Base-by-base conservation (phyloP, 2,888 invertebrate genomes). In the Papilio elwesi region DNA sequence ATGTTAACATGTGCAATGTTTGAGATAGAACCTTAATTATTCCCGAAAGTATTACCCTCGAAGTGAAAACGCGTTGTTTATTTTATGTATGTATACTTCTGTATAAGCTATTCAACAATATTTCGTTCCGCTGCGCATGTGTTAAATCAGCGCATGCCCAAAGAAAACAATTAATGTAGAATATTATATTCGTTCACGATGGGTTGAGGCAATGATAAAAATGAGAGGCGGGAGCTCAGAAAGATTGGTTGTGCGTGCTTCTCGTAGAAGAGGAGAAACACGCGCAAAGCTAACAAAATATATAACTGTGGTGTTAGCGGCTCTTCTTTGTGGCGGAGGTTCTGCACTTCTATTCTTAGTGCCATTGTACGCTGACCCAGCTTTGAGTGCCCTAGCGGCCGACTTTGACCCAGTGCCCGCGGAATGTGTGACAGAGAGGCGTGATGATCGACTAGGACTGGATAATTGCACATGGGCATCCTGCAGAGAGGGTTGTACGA, bases 381-480 rank as follows among this genome's bases (percentile, higher is more conserved):
- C 94, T 52, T 81, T 94, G 73, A 95, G 95, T 81, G 95, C 96
- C 16, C 86, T 96, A 75, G 95, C 96, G 36, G 96, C 97, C 70
- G 96, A 97, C 87, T 97, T 97, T 87, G 95, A 96, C 76, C 95
- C 96, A 12, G 93, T 95, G 76, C 96, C 97, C 52, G 96, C 96
- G 11, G 95, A 95, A 74, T 97, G 97, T 87, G 94, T 96, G 47
- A 97, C 97, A 0, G 95, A 96, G 51, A 90, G 96, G 53, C 93
- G 96, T 11, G 96, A 96, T 82, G 96, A 96, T 77, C 92, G 96
- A 74, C 94, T 95, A 71, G 97, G 97, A 12, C 89, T 97, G 69
- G 96, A 96, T 84, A 97, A 97, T 89, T 97, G 97, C 88, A 96
- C 96, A 6, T 96, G 96, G 96, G 96, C 96, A 76, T 96, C 96